A percentile compares a stretch with the other conserved stretches of the same genome.
These are phyloP conservation scores for Halictus quadricinctus DNA, from an alignment of 2,888 invertebrate genomes.

Conservation along the genomic window DNA sequence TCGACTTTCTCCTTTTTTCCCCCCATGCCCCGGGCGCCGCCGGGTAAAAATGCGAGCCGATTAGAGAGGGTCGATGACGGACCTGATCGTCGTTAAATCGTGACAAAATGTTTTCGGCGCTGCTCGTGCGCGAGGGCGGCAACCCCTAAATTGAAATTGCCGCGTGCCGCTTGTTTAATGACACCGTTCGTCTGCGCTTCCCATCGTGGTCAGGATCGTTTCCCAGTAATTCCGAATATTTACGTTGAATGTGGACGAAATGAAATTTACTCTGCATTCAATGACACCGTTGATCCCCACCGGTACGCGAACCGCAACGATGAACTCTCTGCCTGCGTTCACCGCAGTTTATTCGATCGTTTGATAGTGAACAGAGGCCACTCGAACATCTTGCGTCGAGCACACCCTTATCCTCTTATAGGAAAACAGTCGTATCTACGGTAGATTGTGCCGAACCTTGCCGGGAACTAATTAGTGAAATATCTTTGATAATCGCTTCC, in stretches of 20 bases:
- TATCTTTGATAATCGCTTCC: not conserved
- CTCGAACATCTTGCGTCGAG: slow-evolving; percentile 3
- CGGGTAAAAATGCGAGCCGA: slow-evolving; percentile 27
- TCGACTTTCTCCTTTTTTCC: slow-evolving; percentile 24
- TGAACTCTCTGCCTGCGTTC: not conserved
- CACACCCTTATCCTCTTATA: not conserved
- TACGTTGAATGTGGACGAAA: slow-evolving; percentile 21
- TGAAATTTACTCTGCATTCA: slow-evolving; percentile 42
- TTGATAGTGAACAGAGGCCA: not conserved
- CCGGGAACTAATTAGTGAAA: not conserved
- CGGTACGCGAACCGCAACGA: not conserved
- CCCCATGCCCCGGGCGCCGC: not conserved
- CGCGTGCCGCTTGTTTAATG: slow-evolving; percentile 17
- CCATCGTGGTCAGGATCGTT: slow-evolving; percentile 3
- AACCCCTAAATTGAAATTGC: slow-evolving; percentile 18
- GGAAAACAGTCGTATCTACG: not conserved
- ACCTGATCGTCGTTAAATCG: slow-evolving; percentile 26
- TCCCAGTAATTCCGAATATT: slow-evolving; percentile 38
- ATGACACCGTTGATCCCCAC: slow-evolving; percentile 10
- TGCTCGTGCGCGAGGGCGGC: not conserved
- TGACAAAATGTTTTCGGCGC: not conserved
- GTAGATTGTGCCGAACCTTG: not conserved
- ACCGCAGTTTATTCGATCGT: not conserved
- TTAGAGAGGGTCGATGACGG: not conserved
- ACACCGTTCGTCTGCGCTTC: slow-evolving; percentile 3